Base-by-base conservation (phyloP, 2,113 vertebrate species). In the Capreolus pygargus region DNA sequence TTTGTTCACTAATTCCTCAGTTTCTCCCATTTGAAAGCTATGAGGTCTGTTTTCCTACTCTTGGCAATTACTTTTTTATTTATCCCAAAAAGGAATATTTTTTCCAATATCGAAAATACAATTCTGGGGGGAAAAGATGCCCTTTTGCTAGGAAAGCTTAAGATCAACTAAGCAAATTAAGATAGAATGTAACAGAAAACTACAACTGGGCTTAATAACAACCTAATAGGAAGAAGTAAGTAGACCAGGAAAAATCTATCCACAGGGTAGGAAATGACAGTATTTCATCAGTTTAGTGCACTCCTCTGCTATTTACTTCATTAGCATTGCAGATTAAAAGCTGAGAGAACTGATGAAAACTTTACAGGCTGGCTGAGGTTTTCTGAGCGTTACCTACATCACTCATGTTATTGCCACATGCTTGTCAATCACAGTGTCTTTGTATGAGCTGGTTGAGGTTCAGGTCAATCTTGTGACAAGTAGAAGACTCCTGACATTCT, bases 1-100 rank as follows among this genome's bases (percentile, higher is more conserved):
- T n/a, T 30, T 91, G 27, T 50, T 94, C 83, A 85, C 58, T 61
- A 28, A 89, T 60, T 58, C 27, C 76, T 76, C 1, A 3, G 39
- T 64, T 86, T 54, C 57, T 54, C 61, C 39, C 57, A 45, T 16
- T 39, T 84, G 81, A 64, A 86, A 91, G 27, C 13, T 58, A 27
- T 36, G 60, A 85, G 7, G 10, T 76, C 83, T 83, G 8, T 52
- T 93, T 93, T 47, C 25, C 74, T 85, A 10, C 33, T 28, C 12
- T 10, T 94, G 76, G 47, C 12, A 67, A 86, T 57, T 78, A 54
- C 55, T 86, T 96, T 94, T 27, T 47, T 67, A 85, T 94, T 95
- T 58, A 81, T 6, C 39, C 45, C 25, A 1, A 0, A 70, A 93
- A 64, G 30, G 50, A 82, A 30, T 76, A 9, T 27, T 27, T 90